Evolutionary conservation across 1,140 invertebrate genomes (phyloP).

Genomic region (Heliothis subflexa): DNA sequence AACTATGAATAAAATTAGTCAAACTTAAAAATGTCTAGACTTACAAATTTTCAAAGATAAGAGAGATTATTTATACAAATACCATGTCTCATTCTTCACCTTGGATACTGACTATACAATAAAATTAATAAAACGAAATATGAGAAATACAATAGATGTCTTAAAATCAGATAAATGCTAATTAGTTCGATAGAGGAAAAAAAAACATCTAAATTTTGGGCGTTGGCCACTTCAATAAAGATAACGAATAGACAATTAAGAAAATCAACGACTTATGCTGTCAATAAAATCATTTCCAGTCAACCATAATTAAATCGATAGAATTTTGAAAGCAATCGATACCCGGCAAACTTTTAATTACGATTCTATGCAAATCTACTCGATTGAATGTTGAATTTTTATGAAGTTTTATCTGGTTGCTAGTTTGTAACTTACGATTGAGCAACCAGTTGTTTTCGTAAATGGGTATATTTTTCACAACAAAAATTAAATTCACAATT

Average conservation of each 20-base stretch:
- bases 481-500: too few species aligned
- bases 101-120: not conserved
- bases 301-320: conserved; percentile 47
- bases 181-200: conserved; percentile 34
- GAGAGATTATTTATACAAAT: too few species aligned
- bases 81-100: not conserved
- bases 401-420: not conserved
- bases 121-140: conserved; percentile 31
- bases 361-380: conserved; percentile 73
- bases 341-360: conserved; percentile 70
- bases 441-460: conserved; percentile 8
- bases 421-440: conserved; percentile 11
- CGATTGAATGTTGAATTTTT: conserved; percentile 53
- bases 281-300: conserved; percentile 48
- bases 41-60: too few species aligned
- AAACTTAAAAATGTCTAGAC: too few species aligned
- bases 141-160: conserved; percentile 24
- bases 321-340: conserved; percentile 56
- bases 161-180: conserved; percentile 42
- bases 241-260: conserved; percentile 65
- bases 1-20: too few species aligned
- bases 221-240: conserved; percentile 65
- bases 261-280: conserved; percentile 52
- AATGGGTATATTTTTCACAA: too few species aligned
- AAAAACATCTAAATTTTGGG: conserved; percentile 52